phyloP scores from a whole-genome alignment of 2,113 vertebrate genomes.

The Scopus umbretta region DNA sequence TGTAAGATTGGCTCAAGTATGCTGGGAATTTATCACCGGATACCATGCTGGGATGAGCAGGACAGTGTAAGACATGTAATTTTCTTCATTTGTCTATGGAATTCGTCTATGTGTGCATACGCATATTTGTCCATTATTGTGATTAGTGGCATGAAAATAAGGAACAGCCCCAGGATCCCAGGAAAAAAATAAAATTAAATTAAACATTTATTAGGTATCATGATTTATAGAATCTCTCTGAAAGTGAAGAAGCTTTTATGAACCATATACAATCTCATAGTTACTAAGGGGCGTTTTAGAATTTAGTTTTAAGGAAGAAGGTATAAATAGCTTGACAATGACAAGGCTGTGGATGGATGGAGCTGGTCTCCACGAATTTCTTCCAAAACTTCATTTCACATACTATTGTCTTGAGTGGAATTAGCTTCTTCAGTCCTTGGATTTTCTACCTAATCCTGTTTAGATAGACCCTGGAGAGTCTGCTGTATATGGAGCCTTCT shows the following conservation, averaged over 20 bases:
- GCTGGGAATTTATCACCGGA: background rate
- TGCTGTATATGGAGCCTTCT: background rate
- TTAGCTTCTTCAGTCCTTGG: background rate
- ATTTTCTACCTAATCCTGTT: background rate
- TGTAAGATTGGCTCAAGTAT: background rate
- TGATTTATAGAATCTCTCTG: background rate
- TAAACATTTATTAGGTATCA: background rate
- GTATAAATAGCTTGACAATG: background rate
- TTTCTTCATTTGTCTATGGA: background rate
- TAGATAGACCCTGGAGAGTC: no score
- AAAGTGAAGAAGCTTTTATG: background rate
- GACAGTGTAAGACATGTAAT: rapidly evolving
- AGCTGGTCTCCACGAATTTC: background rate
- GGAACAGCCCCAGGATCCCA: background rate
- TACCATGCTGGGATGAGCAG: background rate
- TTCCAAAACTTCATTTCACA: background rate
- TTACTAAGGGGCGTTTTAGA: background rate
- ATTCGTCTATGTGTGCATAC: background rate
- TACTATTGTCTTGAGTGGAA: background rate
- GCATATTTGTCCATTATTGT: rapidly evolving
- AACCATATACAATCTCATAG: background rate
- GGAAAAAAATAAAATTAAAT: background rate
- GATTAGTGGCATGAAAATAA: background rate
- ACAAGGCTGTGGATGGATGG: background rate
- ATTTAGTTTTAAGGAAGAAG: background rate